Base-by-base conservation (phyloP, 2,888 invertebrate genomes). In the Rotaria socialis region DNA sequence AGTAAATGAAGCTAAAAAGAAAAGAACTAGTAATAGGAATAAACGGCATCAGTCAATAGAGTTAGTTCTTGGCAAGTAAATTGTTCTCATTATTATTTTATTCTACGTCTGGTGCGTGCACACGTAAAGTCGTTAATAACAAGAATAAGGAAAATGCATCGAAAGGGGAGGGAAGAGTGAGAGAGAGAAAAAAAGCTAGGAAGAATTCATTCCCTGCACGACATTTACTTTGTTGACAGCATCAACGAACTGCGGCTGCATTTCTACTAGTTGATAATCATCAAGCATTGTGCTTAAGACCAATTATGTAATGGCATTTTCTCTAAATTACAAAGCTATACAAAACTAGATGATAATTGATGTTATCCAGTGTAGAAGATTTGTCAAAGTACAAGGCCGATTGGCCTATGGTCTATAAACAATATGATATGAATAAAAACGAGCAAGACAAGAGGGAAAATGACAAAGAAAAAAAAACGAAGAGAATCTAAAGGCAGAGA, bases 61-160 rank as follows among this genome's bases (percentile, higher is more conserved):
- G 67, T 67, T 35, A 67, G 16, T 67, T 67, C 35, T 67, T 67
- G 67, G 35, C 67, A 67, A 67, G 67, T 67, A 67, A 67, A 67
- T 67, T 67, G 35, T 67, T 35, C 16, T 67, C 35, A 41, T 67
- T 19, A 67, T 19, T 67, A 35, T 27, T 16, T 11, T 67, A 19
- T 19, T 67, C 67, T 14, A 67, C 67, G 67, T 35, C 67, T 67
- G 41, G 67, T 67, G 67, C 67, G 35, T 27, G 27, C 67, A 27
- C 67, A 35, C 67, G 19, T 8, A 35, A 16, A 16, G 35, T 67
- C 27, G 16, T 27, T 67, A 19, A 11, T 19, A 11, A 67, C 35
- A 67, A 67, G 35, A 16, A 67, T 67, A 67, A 67, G 67, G 67
- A 67, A 67, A 67, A 35, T 56, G 8, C 22, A 8, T 6, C 1